phyloP scores from a whole-genome alignment of 1,140 invertebrate genomes.

The Leguminivora glycinivorella region DNA sequence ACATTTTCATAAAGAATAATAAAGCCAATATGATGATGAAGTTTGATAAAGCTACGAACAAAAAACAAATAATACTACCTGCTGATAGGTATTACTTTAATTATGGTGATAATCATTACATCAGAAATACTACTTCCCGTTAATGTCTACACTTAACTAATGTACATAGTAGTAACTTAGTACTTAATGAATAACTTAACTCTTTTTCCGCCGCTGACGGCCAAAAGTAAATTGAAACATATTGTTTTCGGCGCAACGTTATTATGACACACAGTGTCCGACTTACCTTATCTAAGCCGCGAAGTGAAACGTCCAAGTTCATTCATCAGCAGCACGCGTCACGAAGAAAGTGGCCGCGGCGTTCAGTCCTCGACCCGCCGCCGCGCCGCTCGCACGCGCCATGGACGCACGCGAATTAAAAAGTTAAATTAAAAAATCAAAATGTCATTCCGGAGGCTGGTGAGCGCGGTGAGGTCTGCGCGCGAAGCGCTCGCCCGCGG shows the following conservation, averaged over 20 bases:
- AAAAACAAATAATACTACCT: too few relatives aligned
- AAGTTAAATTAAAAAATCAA: conserved; percentile 31
- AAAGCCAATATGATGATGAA: too few relatives aligned
- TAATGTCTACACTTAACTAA: too few relatives aligned
- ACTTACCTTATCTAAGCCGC: background rate
- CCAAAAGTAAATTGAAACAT: background rate
- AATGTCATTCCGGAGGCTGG: conserved; percentile 65
- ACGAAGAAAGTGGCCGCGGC: conserved; percentile 58
- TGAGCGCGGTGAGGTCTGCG: conserved; percentile 63
- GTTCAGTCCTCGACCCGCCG: conserved; percentile 39
- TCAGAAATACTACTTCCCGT: too few relatives aligned
- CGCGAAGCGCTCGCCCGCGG: conserved; percentile 59
- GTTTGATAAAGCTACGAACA: too few relatives aligned
- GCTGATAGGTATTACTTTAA: too few relatives aligned
- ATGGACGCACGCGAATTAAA: conserved; percentile 45
- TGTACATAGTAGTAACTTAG: too few relatives aligned
- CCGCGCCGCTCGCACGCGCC: conserved; percentile 40
- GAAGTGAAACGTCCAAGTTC: conserved; percentile 30
- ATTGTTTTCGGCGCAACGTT: background rate
- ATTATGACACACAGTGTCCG: background rate
- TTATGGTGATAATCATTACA: too few relatives aligned
- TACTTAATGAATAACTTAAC: background rate
- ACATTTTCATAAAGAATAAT: too few relatives aligned
- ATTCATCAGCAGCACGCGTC: conserved; percentile 50
- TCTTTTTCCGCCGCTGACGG: background rate